phyloP scores from a whole-genome alignment of 2,797 vertebrate genomes.

The Rhabdomys pumilio region DNA sequence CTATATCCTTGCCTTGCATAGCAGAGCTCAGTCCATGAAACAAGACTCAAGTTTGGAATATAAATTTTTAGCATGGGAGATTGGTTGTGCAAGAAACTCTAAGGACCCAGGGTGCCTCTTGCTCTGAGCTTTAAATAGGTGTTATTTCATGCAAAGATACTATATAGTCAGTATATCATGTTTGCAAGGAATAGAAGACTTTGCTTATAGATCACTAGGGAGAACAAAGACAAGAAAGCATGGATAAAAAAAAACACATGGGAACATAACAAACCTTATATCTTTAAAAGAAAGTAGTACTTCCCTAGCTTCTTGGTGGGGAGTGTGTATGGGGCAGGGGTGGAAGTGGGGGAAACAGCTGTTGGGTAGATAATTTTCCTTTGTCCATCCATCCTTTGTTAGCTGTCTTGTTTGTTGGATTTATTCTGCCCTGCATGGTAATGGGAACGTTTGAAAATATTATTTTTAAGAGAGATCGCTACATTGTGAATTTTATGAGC shows the following conservation, averaged over 20 bases:
- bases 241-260: neutral
- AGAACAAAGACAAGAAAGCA: neutral
- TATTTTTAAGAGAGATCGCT: conserved; percentile 29
- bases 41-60: neutral
- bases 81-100: neutral
- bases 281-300: neutral
- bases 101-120: neutral
- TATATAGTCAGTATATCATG: neutral
- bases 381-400: neutral
- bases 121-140: neutral
- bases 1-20: too few species aligned
- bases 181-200: neutral
- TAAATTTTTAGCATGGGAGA: neutral
- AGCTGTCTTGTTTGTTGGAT: neutral
- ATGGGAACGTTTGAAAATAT: neutral
- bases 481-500: conserved; percentile 19
- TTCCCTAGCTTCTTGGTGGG: neutral
- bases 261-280: neutral
- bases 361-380: neutral
- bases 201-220: neutral
- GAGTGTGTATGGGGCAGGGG: neutral
- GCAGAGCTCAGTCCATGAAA: neutral
- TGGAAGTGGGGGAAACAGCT: neutral
- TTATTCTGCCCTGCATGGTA: conserved; percentile 5
- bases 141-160: neutral